A percentile compares a stretch with the other conserved stretches of the same genome.
Conservation (phyloP, 2,113 vertebrate species). For the Gymnarchus niloticus region DNA sequence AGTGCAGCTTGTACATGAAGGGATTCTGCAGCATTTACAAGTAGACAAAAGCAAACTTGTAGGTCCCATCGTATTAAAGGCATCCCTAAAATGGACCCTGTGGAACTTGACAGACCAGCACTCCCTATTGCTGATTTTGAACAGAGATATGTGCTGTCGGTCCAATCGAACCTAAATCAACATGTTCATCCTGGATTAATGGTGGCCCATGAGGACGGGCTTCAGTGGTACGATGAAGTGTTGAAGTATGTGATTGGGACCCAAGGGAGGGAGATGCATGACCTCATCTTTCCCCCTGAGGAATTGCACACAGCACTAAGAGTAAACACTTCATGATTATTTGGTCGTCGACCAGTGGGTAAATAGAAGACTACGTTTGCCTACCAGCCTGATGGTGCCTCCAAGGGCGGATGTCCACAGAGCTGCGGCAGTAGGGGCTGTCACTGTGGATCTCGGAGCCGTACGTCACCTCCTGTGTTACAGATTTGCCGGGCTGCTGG, state of each 20-base stretch:
- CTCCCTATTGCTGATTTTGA: not conserved
- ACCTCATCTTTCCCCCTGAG: slow-evolving; percentile 4
- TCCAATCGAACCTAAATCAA: not conserved
- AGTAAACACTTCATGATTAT: not conserved
- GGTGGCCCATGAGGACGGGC: not conserved
- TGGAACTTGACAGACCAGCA: not conserved
- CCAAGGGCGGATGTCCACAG: slow-evolving; percentile 61
- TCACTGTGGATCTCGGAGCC: slow-evolving; percentile 63
- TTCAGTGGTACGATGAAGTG: not conserved
- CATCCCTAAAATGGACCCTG: too few species aligned
- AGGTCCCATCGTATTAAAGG: too few species aligned
- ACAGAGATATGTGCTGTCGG: not conserved
- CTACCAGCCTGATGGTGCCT: slow-evolving; percentile 25
- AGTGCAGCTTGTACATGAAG: too few species aligned
- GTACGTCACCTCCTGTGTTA: slow-evolving; percentile 61
- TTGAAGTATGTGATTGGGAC: not conserved
- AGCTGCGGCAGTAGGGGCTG: slow-evolving; percentile 58
- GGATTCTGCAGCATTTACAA: too few species aligned
- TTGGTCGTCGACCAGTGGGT: not conserved
- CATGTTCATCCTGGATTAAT: not conserved
- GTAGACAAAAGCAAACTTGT: too few species aligned
- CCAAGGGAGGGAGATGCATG: not conserved
- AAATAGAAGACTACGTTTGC: not conserved
- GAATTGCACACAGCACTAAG: not conserved
- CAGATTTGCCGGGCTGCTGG: slow-evolving; percentile 54